A percentile compares a stretch with the other conserved stretches of the same genome.
phyloP scores from a whole-genome alignment of 2,113 vertebrate genomes.

The Illadopsis cleaveri region DNA sequence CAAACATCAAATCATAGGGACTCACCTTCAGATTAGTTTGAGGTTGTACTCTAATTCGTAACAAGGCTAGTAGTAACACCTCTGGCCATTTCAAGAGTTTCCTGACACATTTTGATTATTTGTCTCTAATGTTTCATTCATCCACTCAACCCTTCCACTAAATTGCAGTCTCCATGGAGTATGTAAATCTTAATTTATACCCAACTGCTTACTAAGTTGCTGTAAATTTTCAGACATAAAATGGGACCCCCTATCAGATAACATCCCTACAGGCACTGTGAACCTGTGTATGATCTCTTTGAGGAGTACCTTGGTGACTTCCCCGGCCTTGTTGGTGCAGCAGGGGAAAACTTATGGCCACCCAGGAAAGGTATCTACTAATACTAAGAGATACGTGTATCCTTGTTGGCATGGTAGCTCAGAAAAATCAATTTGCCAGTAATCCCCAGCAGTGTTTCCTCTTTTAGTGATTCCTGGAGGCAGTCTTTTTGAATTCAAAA shows the following conservation, averaged over 20 bases:
- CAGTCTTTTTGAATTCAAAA: no score
- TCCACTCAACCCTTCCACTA: background rate
- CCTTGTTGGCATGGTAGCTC: no score
- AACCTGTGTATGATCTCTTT: background rate
- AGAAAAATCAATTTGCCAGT: no score
- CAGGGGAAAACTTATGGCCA: background rate
- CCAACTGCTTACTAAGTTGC: background rate
- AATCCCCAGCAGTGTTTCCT: no score
- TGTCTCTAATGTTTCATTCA: background rate
- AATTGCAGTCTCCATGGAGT: background rate
- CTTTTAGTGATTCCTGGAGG: no score
- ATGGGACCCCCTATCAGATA: background rate
- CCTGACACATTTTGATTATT: background rate
- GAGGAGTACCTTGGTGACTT: background rate
- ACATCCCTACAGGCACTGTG: background rate
- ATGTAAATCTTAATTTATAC: background rate
- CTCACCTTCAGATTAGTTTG: no score
- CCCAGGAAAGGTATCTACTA: no score
- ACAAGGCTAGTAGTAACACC: no score
- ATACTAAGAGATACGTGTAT: no score
- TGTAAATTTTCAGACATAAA: background rate
- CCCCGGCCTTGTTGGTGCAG: background rate
- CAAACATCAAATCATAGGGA: background rate
- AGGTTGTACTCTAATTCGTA: no score
- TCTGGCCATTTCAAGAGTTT: no score